Percentiles rank a stretch among this genome's conserved stretches.
These are phyloP conservation scores for Penaeus vannamei DNA, from an alignment of 1,140 invertebrate genomes.

Conservation along the genomic window DNA sequence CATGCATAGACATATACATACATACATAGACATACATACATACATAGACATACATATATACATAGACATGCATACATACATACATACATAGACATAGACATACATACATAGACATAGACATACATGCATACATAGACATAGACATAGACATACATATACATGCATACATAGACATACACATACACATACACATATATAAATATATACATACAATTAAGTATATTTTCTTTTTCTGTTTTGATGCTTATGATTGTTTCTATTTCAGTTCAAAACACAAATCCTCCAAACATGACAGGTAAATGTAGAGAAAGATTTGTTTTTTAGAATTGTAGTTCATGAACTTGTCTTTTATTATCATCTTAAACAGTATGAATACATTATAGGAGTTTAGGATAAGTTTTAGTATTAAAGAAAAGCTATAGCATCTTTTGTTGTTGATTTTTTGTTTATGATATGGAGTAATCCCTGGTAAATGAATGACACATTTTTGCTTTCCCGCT, in stretches of 20 bases:
- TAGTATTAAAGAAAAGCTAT: no score
- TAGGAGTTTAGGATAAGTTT: no score
- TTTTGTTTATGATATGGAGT: background rate
- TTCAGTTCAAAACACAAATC: no score
- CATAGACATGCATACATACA: constrained; percentile 4
- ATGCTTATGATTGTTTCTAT: no score
- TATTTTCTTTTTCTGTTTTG: no score
- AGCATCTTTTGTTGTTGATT: background rate
- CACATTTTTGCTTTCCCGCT: background rate
- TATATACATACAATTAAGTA: background rate
- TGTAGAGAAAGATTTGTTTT: no score
- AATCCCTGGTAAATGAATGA: background rate
- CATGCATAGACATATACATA: constrained; percentile 7
- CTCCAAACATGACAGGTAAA: no score
- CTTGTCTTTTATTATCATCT: no score
- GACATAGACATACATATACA: background rate
- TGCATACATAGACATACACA: no score
- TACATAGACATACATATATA: constrained; percentile 1
- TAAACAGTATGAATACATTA: no score
- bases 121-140: background rate
- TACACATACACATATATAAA: background rate
- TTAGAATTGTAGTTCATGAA: no score
- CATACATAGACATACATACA: background rate
- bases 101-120: constrained; percentile 32
- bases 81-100: background rate